These are phyloP conservation scores for Aphelenchoides avenae DNA, from an alignment of 1,140 invertebrate genomes.

Conservation along the genomic window DNA sequence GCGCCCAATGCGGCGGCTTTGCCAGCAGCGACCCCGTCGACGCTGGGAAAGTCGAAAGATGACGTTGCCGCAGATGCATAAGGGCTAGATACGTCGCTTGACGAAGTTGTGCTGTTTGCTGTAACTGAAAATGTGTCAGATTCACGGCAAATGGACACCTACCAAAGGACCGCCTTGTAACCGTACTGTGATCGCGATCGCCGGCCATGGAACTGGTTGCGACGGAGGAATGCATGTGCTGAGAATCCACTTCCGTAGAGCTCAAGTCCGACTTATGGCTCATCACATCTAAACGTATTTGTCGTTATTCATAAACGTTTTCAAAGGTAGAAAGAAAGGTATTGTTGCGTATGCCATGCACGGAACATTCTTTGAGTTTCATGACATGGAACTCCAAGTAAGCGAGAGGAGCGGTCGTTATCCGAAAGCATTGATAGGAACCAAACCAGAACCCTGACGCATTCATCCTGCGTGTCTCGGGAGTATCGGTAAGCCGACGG, in stretches of 20 bases:
- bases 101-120: constrained; percentile 24
- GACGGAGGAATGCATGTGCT: background rate
- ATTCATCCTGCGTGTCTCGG: too few species aligned
- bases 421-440: too few species aligned
- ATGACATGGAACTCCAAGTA: too few species aligned
- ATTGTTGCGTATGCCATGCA: too few species aligned
- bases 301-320: background rate
- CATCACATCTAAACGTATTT: constrained; percentile 28
- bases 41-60: constrained; percentile 29
- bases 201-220: constrained; percentile 5
- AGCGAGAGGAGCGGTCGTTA: too few species aligned
- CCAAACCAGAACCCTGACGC: too few species aligned
- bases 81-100: constrained; percentile 24
- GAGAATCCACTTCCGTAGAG: constrained; percentile 24
- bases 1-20: constrained; percentile 89
- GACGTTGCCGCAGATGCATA: background rate
- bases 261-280: constrained; percentile 25
- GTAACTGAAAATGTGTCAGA: constrained; percentile 7
- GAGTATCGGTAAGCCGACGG: too few species aligned
- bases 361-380: too few species aligned
- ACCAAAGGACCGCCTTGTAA: constrained; percentile 10
- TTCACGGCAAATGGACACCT: constrained; percentile 29
- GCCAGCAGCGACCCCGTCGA: constrained; percentile 66
- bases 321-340: too few species aligned
- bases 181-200: background rate